Percentiles rank a stretch among this genome's conserved stretches.
phyloP scores from a whole-genome alignment of 2,888 invertebrate genomes.

The Syrphus vitripennis region DNA sequence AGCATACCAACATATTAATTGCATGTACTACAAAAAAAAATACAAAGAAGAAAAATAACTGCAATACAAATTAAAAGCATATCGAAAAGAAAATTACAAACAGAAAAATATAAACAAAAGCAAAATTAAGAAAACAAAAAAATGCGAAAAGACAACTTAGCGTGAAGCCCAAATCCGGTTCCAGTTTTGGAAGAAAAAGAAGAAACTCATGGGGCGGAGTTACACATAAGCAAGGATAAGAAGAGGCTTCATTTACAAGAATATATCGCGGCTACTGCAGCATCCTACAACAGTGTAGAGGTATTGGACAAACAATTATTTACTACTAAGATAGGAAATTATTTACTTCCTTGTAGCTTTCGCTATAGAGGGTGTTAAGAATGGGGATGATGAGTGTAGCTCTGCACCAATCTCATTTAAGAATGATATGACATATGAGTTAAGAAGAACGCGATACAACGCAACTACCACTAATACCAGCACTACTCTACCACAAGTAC shows the following conservation, averaged over 20 bases:
- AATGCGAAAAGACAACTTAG: conserved; percentile 65
- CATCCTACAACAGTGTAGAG: conserved; percentile 20
- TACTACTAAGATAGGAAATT: conserved; percentile 68
- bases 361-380: not conserved
- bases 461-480: conserved; percentile 67
- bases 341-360: conserved; percentile 67
- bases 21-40: too few species aligned
- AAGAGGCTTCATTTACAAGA: conserved; percentile 51
- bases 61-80: conserved; percentile 53
- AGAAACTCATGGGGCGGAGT: conserved; percentile 60
- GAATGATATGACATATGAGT: conserved; percentile 69
- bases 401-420: conserved; percentile 69
- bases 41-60: conserved; percentile 31
- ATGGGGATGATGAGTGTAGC: conserved; percentile 28
- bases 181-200: conserved; percentile 20
- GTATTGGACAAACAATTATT: conserved; percentile 64
- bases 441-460: conserved; percentile 66
- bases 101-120: not conserved
- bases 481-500: conserved; percentile 68
- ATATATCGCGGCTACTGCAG: conserved; percentile 34
- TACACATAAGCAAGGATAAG: conserved; percentile 33
- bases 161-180: conserved; percentile 13
- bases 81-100: conserved; percentile 9
- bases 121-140: conserved; percentile 21
- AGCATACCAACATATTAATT: conserved; percentile 44